Evolutionary conservation across 2,797 vertebrate species (phyloP), one percentile per base, ranked within the genome.

Genomic region (Varecia variegata): DNA sequence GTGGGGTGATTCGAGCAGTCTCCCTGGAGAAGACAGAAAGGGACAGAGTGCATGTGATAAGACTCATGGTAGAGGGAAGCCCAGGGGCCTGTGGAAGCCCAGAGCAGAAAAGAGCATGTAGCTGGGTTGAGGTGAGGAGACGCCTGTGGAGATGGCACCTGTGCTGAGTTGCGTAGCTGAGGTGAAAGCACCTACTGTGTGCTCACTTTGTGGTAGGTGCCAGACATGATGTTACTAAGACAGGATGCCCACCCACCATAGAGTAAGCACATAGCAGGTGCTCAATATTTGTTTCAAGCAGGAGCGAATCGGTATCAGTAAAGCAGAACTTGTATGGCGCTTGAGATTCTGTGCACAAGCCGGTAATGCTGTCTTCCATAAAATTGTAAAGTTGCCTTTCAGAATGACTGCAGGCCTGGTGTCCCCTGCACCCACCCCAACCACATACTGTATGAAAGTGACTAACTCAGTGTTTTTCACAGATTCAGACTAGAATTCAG

Each of bases 231-330:
- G 20, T 23, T 20, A 12, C 47, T 52, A 52, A 52, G 47, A 52
- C 30, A 50, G 32, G 47, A 35, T n/a, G 20, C 32, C 32, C 50
- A 32, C 47, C 32, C 27, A 67, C 70, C 38, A 7, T 71, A 20
- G 88, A 6, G 18, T 4, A 7, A 35, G 67, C 50, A 17, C 7
- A 0, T 0, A 23, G 58, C 18, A 43, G 45, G 45, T 13, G 12
- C 43, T 8, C 0, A 0, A 1, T 15, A 0, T 0, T 3, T 35
- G 27, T 2, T 12, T 15, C 14, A 0, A 2, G 8, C 1, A 2
- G 25, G 74, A 14, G 60, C 3, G 0, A 2, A 2, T 20, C 27
- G 0, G 17, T 17, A 4, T 50, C 67, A 4, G 18, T 21, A 3
- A 4, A n/a, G 21, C 1, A 0, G 65, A 74, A n/a, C 8, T 10